Base-by-base conservation (phyloP, 92 coral and sea anemone species). In the Phenganax subtilis region DNA sequence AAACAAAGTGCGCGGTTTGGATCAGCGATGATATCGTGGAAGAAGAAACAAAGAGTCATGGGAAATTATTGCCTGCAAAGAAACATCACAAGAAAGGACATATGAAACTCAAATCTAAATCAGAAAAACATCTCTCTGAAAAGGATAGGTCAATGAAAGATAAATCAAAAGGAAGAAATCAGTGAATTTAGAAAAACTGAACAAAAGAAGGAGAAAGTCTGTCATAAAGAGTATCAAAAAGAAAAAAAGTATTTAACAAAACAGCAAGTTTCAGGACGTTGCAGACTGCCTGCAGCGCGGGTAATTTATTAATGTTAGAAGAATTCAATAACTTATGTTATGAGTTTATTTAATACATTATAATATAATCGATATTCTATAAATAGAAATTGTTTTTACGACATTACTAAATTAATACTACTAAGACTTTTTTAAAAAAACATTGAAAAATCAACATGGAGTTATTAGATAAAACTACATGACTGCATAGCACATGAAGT, bases 1-100 rank as follows among this genome's bases (percentile, higher is more conserved):
- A 79, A 30, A 65, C 51, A 44, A 79, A 79, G 56, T 79, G 83
- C 29, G 83, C 83, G 10, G 83, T 79, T n/a, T 79, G 83, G 83
- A 51, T 79, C 62, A 79, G 75, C 25, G 83, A 79, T 57, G 65
- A 64, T 20, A 51, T 79, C 30, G 56, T 79, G 30, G 51, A 63
- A 65, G 74, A 65, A 63, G 83, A 79, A 54, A 79, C 73, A 64
- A 56, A 79, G 20, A 64, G 73, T 30, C 83, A 79, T 79, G 63
- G 53, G 56, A 79, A 79, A 57, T 65, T 79, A 64, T 51, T 51
- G 20, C 83, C 83, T 37, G 47, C 47, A 15, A 6, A n/a, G 15
- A 52, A 79, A n/a, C 37, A 79, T 9, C 31, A 68, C 51, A 59
- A 76, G 55, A 59, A 60, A 30, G 55, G 44, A 7, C 8, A 17